These are phyloP conservation scores for Noturus placidus DNA, from an alignment of 2,113 vertebrate genomes.

Conservation along the genomic window DNA sequence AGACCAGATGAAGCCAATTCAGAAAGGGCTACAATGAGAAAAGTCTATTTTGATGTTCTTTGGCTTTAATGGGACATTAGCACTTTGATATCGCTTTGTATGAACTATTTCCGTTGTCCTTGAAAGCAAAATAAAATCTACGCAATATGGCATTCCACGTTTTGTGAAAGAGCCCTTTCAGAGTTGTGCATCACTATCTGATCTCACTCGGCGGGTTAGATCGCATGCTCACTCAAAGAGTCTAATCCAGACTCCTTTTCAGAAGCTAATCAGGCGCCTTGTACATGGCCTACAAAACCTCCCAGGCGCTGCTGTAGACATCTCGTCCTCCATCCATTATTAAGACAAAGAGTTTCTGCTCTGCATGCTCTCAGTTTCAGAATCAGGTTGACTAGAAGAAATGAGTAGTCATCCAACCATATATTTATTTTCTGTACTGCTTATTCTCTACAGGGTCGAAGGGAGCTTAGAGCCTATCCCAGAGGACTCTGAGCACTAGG, in stretches of 20 bases:
- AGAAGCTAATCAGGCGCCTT: neutral
- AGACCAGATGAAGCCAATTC: neutral
- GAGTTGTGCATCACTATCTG: neutral
- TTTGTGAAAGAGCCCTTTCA: neutral
- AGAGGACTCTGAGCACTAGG: no score
- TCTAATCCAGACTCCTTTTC: neutral
- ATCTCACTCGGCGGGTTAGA: neutral
- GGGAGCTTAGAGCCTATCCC: no score
- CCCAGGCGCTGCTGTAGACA: neutral
- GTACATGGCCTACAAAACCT: neutral
- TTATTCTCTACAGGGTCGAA: no score
- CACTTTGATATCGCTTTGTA: neutral
- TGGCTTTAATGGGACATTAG: neutral
- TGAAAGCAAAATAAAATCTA: neutral
- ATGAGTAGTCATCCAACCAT: no score
- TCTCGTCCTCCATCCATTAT: neutral
- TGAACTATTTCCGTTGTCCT: neutral
- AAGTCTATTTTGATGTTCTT: neutral
- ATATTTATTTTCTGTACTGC: no score
- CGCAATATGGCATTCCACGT: neutral
- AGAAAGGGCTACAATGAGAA: neutral
- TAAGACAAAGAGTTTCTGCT: neutral
- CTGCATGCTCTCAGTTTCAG: neutral
- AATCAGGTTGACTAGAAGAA: neutral
- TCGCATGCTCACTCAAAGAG: neutral